Conservation (phyloP, 2,113 vertebrate species). For the Tetrao urogallus region DNA sequence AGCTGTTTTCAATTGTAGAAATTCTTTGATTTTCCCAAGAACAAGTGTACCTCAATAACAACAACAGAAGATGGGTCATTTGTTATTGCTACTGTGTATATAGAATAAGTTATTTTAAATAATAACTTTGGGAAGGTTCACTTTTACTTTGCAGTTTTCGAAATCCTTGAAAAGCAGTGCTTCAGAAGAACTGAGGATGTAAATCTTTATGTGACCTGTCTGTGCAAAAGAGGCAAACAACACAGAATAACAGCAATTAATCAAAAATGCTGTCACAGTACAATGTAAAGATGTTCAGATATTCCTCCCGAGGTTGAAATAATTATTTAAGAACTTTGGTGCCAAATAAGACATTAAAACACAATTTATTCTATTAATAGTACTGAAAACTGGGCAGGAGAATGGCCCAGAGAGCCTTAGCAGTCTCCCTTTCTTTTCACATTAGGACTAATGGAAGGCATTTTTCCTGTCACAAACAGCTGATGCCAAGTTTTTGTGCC, state of each 20-base stretch:
- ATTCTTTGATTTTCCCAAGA: background rate
- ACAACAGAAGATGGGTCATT: background rate
- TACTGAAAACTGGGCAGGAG: rapidly evolving
- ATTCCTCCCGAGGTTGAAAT: background rate
- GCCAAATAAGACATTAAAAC: background rate
- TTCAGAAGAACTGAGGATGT: background rate
- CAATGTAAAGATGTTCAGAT: background rate
- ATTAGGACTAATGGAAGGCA: background rate
- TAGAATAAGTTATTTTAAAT: background rate
- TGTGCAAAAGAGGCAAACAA: background rate
- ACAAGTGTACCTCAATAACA: background rate
- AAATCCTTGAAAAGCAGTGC: background rate
- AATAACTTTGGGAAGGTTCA: background rate
- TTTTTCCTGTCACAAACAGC: background rate
- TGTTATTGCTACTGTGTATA: background rate
- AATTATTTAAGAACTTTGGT: background rate
- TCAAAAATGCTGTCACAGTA: background rate
- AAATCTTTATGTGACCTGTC: background rate
- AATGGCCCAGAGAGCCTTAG: background rate
- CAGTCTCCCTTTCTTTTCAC: background rate
- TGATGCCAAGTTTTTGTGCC: conserved; percentile 24
- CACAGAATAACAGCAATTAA: background rate
- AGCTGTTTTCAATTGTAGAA: background rate
- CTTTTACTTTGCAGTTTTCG: background rate
- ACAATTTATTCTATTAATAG: background rate